Evolutionary conservation across 1,140 invertebrate species (phyloP), one percentile per base, ranked within the genome.

Genomic region (Megalonaias nervosa): DNA sequence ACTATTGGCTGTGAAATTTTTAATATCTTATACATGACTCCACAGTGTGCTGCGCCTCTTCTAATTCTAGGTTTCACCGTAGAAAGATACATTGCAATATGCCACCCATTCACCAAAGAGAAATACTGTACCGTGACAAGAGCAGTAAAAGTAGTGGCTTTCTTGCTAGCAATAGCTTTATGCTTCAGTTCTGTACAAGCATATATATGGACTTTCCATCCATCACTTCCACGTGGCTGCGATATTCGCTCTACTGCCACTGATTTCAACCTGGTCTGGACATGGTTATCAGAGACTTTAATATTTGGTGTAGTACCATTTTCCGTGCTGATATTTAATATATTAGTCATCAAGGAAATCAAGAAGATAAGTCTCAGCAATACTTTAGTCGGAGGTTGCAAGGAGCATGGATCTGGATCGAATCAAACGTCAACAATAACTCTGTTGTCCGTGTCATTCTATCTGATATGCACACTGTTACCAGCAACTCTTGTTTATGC

Each of bases 71-170:
- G 95, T 2, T 96, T 97, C 87, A 97, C 96, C 0, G 93, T 95
- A 0, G 96, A 97, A 86, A 89, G 96, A 48, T 96, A 96, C 86
- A 93, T 97, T 11, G 96, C 95, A 0, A 86, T 97, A 3, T 92
- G 94, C 79, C 95, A 95, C 86, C 96, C 96, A 0, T 86, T 97
- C 61, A 92, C 93, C 62, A 91, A 95, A 2, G 94, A 94, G 57
- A 92, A 93, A 1, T 93, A 96, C 87, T 97, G 95, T 86, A 96
- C 95, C 0, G 94, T 95, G 0, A 89, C 92, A 1, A 91, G 95
- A 17, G 95, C 96, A 0, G 94, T 94, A 83, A 90, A 91, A 2
- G 92, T 94, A 0, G 91, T 96, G 0, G 57, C 23, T 21, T 64
- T 26, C 11, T 61, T 81, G 13, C 57, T 68, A 12, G 3, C 73